Evolutionary conservation across 2,888 invertebrate species (phyloP), one percentile per base, ranked within the genome.

Genomic region (Molorchus minor): DNA sequence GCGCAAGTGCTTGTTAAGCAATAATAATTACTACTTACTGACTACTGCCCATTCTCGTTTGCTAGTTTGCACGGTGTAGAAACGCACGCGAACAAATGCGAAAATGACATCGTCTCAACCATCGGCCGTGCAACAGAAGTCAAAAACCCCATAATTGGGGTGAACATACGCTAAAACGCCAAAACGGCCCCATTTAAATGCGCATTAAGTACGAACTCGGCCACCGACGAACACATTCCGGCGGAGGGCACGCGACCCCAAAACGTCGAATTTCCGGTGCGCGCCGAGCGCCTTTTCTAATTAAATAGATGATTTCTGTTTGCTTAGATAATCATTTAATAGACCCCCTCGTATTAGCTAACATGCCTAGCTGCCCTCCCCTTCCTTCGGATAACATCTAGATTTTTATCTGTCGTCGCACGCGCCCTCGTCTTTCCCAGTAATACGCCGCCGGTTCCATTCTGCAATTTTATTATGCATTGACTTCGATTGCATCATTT

Each of bases 301-400:
- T 81, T 81, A 81, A 81, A 80, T 81, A 79, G 81, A 80, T 79
- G 80, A 81, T 81, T 81, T 80, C 77, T 81, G 80, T 81, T 81
- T 80, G 80, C 80, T 81, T 80, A 80, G 80, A 81, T 81, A 81
- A 81, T 80, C 79, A 80, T 80, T 80, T 80, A 81, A 80, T 80
- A 79, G 80, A 73, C 76, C 76, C 77, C 79, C 72, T 64, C 65
- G 74, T 77, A 79, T 79, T 78, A 77, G 77, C 78, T 73, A 76
- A 77, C 79, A 79, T 77, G 78, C 74, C 75, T 75, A 75, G 76
- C 77, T 77, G 73, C 78, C 75, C 75, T 74, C 78, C 78, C 77
- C 70, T 70, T 68, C 61, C 62, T 57, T 59, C 61, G 63, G 75
- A 75, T 75, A 74, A 63, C 57, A 73, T 73, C 72, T 67, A 67